Percentiles rank a stretch among this genome's conserved stretches.
Conservation (phyloP, 2,113 vertebrate species). For the Sakesphorus luctuosus region DNA sequence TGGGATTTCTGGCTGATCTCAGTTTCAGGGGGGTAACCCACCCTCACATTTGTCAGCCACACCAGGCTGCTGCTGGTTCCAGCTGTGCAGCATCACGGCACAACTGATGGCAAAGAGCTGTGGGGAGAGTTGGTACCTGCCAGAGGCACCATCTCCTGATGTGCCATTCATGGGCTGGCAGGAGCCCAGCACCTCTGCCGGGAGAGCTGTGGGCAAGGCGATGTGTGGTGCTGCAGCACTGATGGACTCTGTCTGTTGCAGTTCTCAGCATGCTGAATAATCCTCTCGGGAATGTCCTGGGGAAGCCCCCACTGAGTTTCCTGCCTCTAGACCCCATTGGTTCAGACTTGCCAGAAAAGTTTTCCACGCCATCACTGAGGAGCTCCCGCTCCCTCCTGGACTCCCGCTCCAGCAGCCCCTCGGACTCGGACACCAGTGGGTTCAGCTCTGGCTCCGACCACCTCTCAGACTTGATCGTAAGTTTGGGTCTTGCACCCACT, state of each 20-base stretch:
- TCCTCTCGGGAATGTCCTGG: slow-evolving; percentile 84
- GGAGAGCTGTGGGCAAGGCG: background rate
- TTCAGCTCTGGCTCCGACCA: slow-evolving; percentile 98
- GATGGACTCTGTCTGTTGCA: slow-evolving; percentile 36
- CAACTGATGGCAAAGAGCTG: background rate
- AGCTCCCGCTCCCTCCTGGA: slow-evolving; percentile 88
- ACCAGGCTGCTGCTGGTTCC: background rate
- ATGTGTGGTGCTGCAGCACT: background rate
- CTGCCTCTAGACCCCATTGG: slow-evolving; percentile 81
- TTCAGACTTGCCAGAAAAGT: slow-evolving; percentile 89
- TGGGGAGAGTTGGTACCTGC: background rate
- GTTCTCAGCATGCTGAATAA: slow-evolving; percentile 86
- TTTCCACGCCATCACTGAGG: slow-evolving; percentile 83
- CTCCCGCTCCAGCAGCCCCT: slow-evolving; percentile 95
- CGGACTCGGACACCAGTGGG: slow-evolving; percentile 96
- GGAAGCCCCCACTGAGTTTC: slow-evolving; percentile 86
- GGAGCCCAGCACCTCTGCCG: background rate
- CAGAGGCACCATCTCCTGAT: background rate
- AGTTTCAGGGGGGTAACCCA: background rate
- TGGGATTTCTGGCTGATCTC: background rate
- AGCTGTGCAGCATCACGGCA: background rate
- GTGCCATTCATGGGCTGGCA: accelerated
- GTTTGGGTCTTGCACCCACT: background rate
- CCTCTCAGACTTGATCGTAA: slow-evolving; percentile 91
- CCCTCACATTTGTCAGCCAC: background rate